phyloP scores from a whole-genome alignment of 2,888 invertebrate genomes.

The Drosophila anceps region DNA sequence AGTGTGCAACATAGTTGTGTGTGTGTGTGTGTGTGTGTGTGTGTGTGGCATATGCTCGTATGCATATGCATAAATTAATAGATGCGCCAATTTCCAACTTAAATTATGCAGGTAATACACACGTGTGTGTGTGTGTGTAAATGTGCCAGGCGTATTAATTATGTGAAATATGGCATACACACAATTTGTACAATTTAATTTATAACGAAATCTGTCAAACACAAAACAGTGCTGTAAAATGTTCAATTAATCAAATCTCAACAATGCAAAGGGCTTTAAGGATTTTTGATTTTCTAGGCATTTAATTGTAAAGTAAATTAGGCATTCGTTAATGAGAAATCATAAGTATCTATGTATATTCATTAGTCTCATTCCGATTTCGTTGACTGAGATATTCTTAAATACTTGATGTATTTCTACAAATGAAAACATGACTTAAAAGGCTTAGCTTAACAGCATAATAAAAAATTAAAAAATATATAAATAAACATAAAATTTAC shows the following conservation, averaged over 20 bases:
- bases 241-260: not conserved
- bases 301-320: not conserved
- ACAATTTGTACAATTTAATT: constrained; percentile 3
- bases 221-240: not conserved
- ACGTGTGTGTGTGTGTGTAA: not conserved
- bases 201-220: constrained; percentile 12
- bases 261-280: not conserved
- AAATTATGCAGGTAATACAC: constrained; percentile 26
- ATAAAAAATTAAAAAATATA: not conserved
- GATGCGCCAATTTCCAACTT: constrained; percentile 35
- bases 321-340: too few relatives aligned
- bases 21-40: constrained; percentile 13
- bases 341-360: not conserved
- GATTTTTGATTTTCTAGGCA: too few relatives aligned
- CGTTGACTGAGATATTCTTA: too few relatives aligned
- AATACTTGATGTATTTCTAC: not conserved
- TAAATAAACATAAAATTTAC: not conserved
- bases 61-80: constrained; percentile 56
- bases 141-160: constrained; percentile 16
- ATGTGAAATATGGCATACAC: constrained; percentile 11
- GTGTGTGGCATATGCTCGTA: constrained; percentile 21
- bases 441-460: not conserved
- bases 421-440: not conserved
- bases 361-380: not conserved
- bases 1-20: constrained; percentile 19